Evolutionary conservation across 1,140 invertebrate species (phyloP).

Genomic region (Pemphigus obesinymphae): DNA sequence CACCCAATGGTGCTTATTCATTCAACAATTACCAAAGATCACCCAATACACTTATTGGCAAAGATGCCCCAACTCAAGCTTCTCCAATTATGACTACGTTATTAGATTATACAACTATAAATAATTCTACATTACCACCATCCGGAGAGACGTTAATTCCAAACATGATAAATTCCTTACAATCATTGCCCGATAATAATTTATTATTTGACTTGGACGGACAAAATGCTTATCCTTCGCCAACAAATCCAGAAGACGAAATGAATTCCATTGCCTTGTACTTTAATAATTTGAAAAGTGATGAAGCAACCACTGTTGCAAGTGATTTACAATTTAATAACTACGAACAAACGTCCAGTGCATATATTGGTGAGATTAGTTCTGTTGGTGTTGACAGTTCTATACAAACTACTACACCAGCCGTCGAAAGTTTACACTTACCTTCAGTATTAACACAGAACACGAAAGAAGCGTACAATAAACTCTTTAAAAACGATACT

Average conservation of each 20-base stretch:
- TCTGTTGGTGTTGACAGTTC: not conserved
- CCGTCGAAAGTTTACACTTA: slow-evolving; percentile 14
- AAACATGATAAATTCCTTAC: slow-evolving; percentile 11
- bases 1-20: not conserved
- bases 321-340: not conserved
- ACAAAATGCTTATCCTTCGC: not conserved
- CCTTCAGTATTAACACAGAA: slow-evolving; percentile 45
- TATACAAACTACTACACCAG: not conserved
- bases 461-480: slow-evolving; percentile 46
- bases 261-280: slow-evolving; percentile 3
- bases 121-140: not conserved
- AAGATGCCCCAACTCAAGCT: not conserved
- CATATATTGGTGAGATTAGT: not conserved
- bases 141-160: slow-evolving; percentile 12
- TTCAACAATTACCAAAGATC: not conserved
- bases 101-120: not conserved
- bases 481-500: slow-evolving; percentile 44
- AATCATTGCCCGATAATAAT: slow-evolving; percentile 13
- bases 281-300: not conserved
- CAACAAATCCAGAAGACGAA: not conserved
- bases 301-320: not conserved
- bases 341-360: not conserved
- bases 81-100: not conserved
- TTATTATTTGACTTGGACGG: not conserved
- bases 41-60: not conserved